Base-by-base conservation (phyloP, 2,888 invertebrate genomes). In the Callyntrura guangdongensis region DNA sequence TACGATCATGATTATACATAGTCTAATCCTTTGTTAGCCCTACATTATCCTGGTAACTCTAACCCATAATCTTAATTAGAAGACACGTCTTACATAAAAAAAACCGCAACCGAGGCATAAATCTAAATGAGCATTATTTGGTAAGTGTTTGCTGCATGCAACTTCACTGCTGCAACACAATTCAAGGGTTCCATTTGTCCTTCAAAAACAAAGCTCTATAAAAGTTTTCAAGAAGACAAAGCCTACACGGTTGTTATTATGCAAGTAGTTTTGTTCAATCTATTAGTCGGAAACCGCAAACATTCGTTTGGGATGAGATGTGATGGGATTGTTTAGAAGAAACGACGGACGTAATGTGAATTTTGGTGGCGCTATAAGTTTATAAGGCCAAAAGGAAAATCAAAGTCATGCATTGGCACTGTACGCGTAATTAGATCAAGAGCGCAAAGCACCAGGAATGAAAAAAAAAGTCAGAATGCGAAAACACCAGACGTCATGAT, bases 81-180 rank as follows among this genome's bases (percentile, higher is more conserved):
- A 67, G 61, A 81, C 90, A 81, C 47, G 86, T 90, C 90, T 56
- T 56, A n/a, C 9, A 14, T 67, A 11, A 20, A 14, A 27, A 81
- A 81, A 86, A 79, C 90, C 85, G 47, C 85, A 86, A 86, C 49
- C 59, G 83, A 49, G 67, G 61, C 85, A 90, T 86, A 90, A 90
- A 90, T 86, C 81, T 64, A 89, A 89, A 84, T 89, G 79, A 89
- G 85, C 64, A 53, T 87, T 74, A 89, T 89, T 74, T 86, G 72
- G 36, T 36, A 79, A 79, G 61, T 77, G 74, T 86, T 56, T 64
- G 53, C 83, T 45, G n/a, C 25, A 86, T 20, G 56, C 82, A 87
- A 64, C 81, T 87, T 82, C 61, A 82, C 49, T 53, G 56, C 82
- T 59, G 81, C 79, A 67, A 59, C 47, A 49, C 49, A 77, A 77